These are phyloP conservation scores for Frieseomelitta varia DNA, from an alignment of 1,140 invertebrate species.

Conservation along the genomic window DNA sequence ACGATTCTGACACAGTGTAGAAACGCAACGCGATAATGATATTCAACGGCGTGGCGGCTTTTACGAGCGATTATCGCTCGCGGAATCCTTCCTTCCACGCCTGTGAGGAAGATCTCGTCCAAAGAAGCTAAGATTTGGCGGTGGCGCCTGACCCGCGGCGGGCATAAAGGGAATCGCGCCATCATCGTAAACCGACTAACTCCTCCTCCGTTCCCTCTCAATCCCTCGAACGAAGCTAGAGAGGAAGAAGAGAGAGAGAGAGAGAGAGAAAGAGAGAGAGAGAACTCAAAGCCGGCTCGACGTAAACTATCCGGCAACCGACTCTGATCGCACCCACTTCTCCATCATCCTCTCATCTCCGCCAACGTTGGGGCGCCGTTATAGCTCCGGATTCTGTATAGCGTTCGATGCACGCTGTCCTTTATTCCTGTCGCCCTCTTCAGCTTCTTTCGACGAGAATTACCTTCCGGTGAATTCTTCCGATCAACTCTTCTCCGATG, in stretches of 20 bases:
- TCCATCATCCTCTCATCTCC: constrained; percentile 48
- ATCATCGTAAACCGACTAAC: constrained; percentile 71
- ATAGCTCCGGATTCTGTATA: constrained; percentile 29
- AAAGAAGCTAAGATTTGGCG: constrained; percentile 74
- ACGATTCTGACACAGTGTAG: constrained; percentile 54
- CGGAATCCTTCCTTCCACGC: constrained; percentile 61
- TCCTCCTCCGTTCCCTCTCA: constrained; percentile 9
- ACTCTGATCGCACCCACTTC: constrained; percentile 71
- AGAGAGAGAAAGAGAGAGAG: not conserved
- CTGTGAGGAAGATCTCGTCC: constrained; percentile 45
- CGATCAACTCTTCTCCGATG: not conserved
- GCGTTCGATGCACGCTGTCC: constrained; percentile 22
- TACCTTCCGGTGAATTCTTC: constrained; percentile 6
- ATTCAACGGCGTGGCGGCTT: constrained; percentile 68
- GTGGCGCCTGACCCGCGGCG: constrained; percentile 53
- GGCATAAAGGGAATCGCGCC: constrained; percentile 72
- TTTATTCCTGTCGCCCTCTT: not conserved
- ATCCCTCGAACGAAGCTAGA: constrained; percentile 13
- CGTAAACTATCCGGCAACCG: constrained; percentile 58
- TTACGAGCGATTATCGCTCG: constrained; percentile 79
- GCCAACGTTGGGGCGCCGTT: constrained; percentile 15
- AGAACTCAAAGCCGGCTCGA: constrained; percentile 31
- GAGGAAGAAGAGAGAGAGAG: not conserved
- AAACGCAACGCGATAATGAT: constrained; percentile 42
- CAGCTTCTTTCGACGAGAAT: not conserved